Evolutionary conservation across 2,888 invertebrate genomes (phyloP), one percentile per base, ranked within the genome.

Genomic region (Tenthredo mesomela): DNA sequence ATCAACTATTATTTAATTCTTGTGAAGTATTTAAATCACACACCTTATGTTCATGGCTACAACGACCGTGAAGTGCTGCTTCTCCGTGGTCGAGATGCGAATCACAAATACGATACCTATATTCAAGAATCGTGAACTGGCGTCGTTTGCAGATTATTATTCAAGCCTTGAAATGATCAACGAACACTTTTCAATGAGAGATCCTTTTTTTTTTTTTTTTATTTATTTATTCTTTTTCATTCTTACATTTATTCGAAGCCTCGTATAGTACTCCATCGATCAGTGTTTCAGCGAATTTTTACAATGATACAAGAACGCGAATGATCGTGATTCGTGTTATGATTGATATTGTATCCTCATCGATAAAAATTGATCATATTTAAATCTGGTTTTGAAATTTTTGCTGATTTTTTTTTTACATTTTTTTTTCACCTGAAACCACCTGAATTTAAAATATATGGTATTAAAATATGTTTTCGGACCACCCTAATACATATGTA

Each of bases 11-110:
- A 12, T 47, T 47, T 47, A 47, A 47, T 47, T 47, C 12, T 15
- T 4, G 47, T 47, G 1, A 29, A 29, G 47, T 12, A 1, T 47
- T 47, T 12, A 7, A 54, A 54, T 6, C 54, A 5, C 7, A n/a
- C 7, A 71, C n/a, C 1, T n/a, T 1, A 10, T 3, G 71, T n/a
- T 71, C 18, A 0, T 37, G 1, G 7, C 6, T n/a, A 3, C 54
- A n/a, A 37, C 2, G 37, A 29, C 77, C 54, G 77, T 33, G n/a
- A 77, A 77, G 77, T 77, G 77, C 77, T 77, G 77, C 77, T 77
- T 54, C 54, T 29, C 10, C 9, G 15, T 40, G 77, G 77, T 40
- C n/a, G 37, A 77, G 29, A 12, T 0, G 50, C 29, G 77, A 77
- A 77, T 77, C 50, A 54, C 75, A 7, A 50, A 29, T 6, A 6